Evolutionary conservation across 2,888 invertebrate species (phyloP).

Genomic region (Dryadula phaetusa): DNA sequence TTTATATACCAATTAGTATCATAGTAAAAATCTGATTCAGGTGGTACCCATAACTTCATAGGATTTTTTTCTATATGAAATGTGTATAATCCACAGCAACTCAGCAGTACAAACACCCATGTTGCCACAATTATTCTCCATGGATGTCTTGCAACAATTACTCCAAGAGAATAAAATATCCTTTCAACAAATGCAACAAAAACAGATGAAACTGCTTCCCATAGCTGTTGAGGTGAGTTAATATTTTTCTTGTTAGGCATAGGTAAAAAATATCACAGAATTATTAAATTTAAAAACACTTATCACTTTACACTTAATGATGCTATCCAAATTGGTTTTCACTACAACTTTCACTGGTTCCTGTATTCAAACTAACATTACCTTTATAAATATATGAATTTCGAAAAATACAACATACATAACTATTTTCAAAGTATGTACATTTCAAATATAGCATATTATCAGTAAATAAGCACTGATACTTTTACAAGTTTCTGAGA

Average conservation of each 20-base stretch:
- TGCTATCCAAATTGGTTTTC: constrained; percentile 5
- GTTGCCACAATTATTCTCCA: constrained; percentile 84
- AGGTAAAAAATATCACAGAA: constrained; percentile 22
- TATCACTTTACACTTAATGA: constrained; percentile 19
- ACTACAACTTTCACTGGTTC: constrained; percentile 12
- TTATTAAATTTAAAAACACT: constrained; percentile 17
- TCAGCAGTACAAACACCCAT: constrained; percentile 82
- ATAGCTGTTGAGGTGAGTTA: constrained; percentile 69
- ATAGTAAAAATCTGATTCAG: constrained; percentile 87
- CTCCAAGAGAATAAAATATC: constrained; percentile 85
- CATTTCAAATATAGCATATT: constrained; percentile 14
- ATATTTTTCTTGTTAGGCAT: constrained; percentile 67
- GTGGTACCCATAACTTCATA: constrained; percentile 90
- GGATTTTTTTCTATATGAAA: constrained; percentile 91
- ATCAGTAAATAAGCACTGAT: not conserved
- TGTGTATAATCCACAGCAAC: constrained; percentile 85
- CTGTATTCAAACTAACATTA: constrained; percentile 1
- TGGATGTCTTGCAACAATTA: constrained; percentile 84
- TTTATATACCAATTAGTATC: constrained; percentile 90
- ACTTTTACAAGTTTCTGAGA: not conserved
- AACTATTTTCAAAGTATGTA: constrained; percentile 3
- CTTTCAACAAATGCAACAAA: constrained; percentile 74
- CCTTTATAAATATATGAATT: not conserved
- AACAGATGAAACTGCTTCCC: constrained; percentile 72
- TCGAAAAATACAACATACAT: not conserved